Conservation (phyloP, 1,140 invertebrate genomes). For the Homarus americanus region DNA sequence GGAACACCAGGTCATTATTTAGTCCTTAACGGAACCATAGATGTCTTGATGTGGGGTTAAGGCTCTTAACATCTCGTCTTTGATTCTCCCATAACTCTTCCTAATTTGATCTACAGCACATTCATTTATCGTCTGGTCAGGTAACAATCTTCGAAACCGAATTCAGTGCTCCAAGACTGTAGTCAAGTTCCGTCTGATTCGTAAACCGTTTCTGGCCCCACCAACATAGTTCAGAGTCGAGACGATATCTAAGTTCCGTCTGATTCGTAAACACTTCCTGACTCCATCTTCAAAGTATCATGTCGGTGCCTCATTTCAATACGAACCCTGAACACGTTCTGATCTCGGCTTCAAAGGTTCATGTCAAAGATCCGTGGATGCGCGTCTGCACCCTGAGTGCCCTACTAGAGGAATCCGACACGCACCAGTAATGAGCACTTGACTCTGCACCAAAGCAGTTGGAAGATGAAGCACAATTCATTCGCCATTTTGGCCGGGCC, state of each 20-base stretch:
- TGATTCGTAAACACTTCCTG: neutral
- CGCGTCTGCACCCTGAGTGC: neutral
- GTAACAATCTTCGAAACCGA: too few species aligned
- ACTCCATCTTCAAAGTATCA: neutral
- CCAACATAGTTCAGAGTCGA: too few species aligned
- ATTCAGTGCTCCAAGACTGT: too few species aligned
- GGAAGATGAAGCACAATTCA: neutral
- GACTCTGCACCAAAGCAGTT: neutral
- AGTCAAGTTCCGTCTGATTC: too few species aligned
- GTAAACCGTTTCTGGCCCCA: too few species aligned
- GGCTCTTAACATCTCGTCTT: too few species aligned
- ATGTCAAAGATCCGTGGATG: neutral
- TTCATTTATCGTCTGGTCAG: too few species aligned
- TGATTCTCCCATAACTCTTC: too few species aligned
- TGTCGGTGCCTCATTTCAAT: neutral
- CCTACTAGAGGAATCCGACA: neutral
- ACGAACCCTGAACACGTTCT: constrained; percentile 9
- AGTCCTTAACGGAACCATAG: too few species aligned
- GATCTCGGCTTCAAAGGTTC: constrained; percentile 13
- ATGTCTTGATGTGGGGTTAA: too few species aligned
- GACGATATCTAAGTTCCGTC: neutral
- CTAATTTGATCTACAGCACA: too few species aligned
- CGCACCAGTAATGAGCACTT: constrained; percentile 5
- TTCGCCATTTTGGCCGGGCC: neutral
- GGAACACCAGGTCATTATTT: too few species aligned